Percentiles rank a stretch among this genome's conserved stretches.
Conservation (phyloP, 2,113 vertebrate species). For the Microcebus jonahi region DNA sequence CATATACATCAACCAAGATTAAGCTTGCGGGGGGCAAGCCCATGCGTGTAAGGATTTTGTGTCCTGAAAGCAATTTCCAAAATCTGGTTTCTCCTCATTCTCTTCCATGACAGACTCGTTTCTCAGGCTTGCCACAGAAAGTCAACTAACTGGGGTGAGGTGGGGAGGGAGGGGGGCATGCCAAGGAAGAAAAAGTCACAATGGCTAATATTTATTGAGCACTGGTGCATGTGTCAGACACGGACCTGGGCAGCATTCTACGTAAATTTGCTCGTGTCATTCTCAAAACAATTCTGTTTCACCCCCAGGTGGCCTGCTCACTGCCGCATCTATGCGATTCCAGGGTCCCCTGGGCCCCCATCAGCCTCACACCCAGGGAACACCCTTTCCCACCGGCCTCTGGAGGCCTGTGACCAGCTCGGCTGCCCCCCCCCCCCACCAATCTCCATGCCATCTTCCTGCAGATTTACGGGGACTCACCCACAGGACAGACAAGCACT, state of each 20-base stretch:
- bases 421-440: too few species aligned
- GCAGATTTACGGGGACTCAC: too few species aligned
- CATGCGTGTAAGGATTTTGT: not conserved
- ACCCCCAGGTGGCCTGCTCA: not conserved
- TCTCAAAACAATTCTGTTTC: not conserved
- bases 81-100: not conserved
- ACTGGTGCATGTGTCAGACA: fast-evolving
- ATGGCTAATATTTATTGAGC: fast-evolving
- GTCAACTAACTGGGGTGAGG: not conserved
- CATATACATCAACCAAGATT: fast-evolving
- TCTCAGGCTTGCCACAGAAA: not conserved
- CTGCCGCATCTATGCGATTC: fast-evolving
- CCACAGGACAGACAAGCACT: not conserved
- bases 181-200: not conserved
- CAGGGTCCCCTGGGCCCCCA: not conserved
- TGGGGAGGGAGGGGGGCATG: not conserved
- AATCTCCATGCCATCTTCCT: fast-evolving
- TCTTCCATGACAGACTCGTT: not conserved
- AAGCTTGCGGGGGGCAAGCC: not conserved
- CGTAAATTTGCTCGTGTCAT: too few species aligned
- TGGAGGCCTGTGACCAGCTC: not conserved
- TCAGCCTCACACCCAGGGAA: not conserved
- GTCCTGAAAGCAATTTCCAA: not conserved
- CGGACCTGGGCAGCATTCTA: not conserved
- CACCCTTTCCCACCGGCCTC: not conserved